Evolutionary conservation across 1,140 invertebrate species (phyloP).

Genomic region (Zaprionus camerounensis): DNA sequence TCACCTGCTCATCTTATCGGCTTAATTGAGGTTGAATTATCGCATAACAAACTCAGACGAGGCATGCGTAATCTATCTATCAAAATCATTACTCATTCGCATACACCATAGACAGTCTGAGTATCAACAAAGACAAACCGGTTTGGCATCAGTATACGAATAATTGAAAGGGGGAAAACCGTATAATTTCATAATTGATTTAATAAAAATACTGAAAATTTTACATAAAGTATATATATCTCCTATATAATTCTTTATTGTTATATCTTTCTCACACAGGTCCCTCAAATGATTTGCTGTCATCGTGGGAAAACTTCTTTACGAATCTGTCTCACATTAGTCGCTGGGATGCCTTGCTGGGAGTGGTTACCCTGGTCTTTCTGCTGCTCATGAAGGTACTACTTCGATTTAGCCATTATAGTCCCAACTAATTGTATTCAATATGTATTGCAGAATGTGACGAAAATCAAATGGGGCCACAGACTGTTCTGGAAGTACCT

Average conservation of each 20-base stretch:
- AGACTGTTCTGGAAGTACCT: conserved; percentile 91
- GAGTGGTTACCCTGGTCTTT: conserved; percentile 86
- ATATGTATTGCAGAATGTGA: conserved; percentile 88
- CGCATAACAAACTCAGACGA: not conserved
- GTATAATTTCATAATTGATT: not conserved
- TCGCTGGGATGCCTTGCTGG: conserved; percentile 86
- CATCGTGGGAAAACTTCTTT: conserved; percentile 86
- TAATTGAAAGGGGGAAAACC: not conserved
- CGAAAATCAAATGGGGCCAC: conserved; percentile 81
- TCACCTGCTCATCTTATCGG: conserved; percentile 21
- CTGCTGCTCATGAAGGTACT: conserved; percentile 87
- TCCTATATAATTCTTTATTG: not conserved
- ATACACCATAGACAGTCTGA: not conserved
- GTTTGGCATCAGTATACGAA: not conserved
- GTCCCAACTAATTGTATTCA: not conserved
- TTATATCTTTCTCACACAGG: conserved; percentile 44
- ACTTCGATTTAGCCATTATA: not conserved
- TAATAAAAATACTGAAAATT: not conserved
- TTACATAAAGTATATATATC: not conserved
- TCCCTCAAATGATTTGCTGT: conserved; percentile 86
- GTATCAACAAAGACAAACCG: not conserved
- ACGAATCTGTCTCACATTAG: conserved; percentile 84
- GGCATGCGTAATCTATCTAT: not conserved
- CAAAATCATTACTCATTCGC: not conserved
- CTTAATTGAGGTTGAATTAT: not conserved